These are phyloP conservation scores for Pelagia noctiluca DNA, from an alignment of 30 jellyfish, hydroid and myxozoan species.

Conservation along the genomic window DNA sequence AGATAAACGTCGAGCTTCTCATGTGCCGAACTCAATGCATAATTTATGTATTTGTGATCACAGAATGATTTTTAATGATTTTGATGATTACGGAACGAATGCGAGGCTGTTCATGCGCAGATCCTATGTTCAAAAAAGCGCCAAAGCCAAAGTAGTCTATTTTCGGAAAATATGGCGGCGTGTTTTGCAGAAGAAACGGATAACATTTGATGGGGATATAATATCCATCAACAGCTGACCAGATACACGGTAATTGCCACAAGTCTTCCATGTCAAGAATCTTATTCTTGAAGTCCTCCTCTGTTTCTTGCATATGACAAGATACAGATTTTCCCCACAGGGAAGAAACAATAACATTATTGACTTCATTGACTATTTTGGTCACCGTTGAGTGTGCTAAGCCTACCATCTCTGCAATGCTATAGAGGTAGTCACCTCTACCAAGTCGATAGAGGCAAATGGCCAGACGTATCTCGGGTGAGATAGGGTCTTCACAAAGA, in stretches of 20 bases:
- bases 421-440: conserved; percentile 38
- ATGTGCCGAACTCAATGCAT: too few species aligned
- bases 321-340: conserved; percentile 43
- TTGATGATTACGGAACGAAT: too few species aligned
- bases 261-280: conserved; percentile 48
- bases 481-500: conserved; percentile 38
- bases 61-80: too few species aligned
- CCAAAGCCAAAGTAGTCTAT: too few species aligned
- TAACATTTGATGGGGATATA: conserved; percentile 68
- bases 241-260: conserved; percentile 70
- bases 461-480: conserved; percentile 45
- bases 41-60: too few species aligned
- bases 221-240: conserved; percentile 72
- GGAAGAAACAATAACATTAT: conserved; percentile 22
- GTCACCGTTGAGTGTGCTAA: conserved; percentile 43
- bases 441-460: conserved; percentile 49
- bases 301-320: conserved; percentile 27
- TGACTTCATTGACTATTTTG: conserved; percentile 41
- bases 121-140: too few species aligned
- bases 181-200: too few species aligned
- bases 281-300: conserved; percentile 22
- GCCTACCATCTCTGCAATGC: conserved; percentile 59
- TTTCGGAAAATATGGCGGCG: too few species aligned
- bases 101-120: too few species aligned
- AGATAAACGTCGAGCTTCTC: too few species aligned